A percentile compares a stretch with the other conserved stretches of the same genome.
These are phyloP conservation scores for Atractosteus spatula DNA, from an alignment of 2,113 vertebrate species.

Conservation along the genomic window DNA sequence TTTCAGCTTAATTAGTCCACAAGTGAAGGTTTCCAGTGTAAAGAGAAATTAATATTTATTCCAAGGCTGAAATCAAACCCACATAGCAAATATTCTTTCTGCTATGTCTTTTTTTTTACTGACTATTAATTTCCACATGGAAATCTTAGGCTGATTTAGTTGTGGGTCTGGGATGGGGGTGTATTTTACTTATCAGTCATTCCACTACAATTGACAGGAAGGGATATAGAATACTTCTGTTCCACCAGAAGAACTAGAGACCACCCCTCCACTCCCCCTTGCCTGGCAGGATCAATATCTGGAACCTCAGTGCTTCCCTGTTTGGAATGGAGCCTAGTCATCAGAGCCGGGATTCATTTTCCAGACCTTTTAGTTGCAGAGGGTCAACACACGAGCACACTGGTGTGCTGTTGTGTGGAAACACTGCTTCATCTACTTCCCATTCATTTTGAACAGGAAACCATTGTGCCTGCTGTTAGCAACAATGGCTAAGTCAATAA, in stretches of 20 bases:
- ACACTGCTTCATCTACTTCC: neutral
- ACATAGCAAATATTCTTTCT: too few species aligned
- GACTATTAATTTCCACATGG: neutral
- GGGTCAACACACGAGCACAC: neutral
- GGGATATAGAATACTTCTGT: neutral
- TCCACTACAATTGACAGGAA: slow-evolving; percentile 5
- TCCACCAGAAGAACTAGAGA: neutral
- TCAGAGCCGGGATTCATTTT: neutral
- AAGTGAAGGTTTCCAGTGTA: too few species aligned
- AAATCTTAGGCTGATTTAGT: neutral
- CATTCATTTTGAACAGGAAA: slow-evolving; percentile 16
- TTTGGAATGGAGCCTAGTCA: neutral
- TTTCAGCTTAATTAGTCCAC: too few species aligned
- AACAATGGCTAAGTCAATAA: slow-evolving; percentile 45
- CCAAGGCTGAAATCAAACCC: too few species aligned
- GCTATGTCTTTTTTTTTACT: neutral
- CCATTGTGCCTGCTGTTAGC: slow-evolving; percentile 39
- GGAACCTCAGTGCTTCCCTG: neutral
- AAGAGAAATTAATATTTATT: too few species aligned
- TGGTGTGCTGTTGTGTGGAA: neutral
- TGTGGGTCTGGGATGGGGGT: neutral
- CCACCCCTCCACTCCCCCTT: neutral
- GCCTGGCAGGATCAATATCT: neutral
- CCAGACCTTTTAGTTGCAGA: neutral
- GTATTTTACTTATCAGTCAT: neutral